Conservation (phyloP, 2,797 vertebrate species). For the Sternotherus odoratus region DNA sequence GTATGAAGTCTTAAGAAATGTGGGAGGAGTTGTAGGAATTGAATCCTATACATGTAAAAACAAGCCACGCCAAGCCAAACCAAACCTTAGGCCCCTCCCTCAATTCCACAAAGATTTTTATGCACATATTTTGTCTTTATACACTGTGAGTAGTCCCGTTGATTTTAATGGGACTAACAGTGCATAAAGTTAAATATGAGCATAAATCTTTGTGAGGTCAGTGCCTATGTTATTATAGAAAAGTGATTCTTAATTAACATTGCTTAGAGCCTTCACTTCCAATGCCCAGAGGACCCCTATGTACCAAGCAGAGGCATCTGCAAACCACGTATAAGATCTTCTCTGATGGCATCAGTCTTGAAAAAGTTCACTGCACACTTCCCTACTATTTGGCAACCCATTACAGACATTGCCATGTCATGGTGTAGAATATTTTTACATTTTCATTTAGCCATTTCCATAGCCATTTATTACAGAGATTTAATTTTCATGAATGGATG, state of each 20-base stretch:
- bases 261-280: background rate
- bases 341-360: background rate
- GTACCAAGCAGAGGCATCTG: background rate
- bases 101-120: constrained; percentile 38
- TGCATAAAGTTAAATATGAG: background rate
- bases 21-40: constrained; percentile 62
- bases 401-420: background rate
- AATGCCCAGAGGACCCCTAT: background rate
- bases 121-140: constrained; percentile 37
- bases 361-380: background rate
- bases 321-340: background rate
- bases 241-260: background rate
- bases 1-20: constrained; percentile 60
- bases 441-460: background rate
- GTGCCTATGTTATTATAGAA: background rate
- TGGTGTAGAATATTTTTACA: background rate
- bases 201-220: background rate
- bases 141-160: background rate
- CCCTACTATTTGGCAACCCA: background rate
- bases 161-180: background rate
- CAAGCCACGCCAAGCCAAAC: background rate
- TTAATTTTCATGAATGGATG: no score
- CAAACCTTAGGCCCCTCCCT: constrained; percentile 8
- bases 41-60: constrained; percentile 62
- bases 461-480: background rate